Evolutionary conservation across 2,797 vertebrate genomes (phyloP), one percentile per base, ranked within the genome.

Genomic region (Pyrocephalus nanus): DNA sequence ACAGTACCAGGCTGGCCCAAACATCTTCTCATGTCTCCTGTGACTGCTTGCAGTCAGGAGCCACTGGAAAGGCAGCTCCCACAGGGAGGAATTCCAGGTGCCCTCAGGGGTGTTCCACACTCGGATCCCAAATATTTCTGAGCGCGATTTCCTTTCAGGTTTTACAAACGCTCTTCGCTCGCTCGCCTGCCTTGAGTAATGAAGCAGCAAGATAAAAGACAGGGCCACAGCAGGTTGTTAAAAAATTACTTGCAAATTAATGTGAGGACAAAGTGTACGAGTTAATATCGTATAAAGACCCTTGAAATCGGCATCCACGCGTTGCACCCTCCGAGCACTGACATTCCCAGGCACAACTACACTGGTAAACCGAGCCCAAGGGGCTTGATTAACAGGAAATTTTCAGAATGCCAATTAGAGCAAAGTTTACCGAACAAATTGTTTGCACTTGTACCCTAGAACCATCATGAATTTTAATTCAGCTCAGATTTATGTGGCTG

Each of bases 401-500:
- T 95, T 97, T 96, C 97, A 69, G 95, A 97, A 97, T 97, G 97
- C 97, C 98, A 98, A 98, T 98, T 98, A 98, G 96, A 97, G 97
- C 96, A 97, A 98, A 98, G 98, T 98, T 98, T 98, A 97, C 97
- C 51, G 97, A 97, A 98, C 97, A 98, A 98, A 98, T 98, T 97
- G 97, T 98, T 98, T 97, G 97, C 97, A 97, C 96, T 98, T 96
- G 97, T 98, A 97, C 97, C 98, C 98, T 94, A 91, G 97, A 98
- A 98, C 97, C 98, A 98, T 98, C 97, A 98, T 98, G 98, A 98
- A 98, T 98, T 98, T 98, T 98, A 98, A 98, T 98, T 97, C 97
- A 90, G 97, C 97, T 93, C 97, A 97, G 97, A 98, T 98, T 98
- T 95, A 79, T 94, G 96, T 96, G 96, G 95, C 95, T 93, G 97